These are phyloP conservation scores for Ochropleura leucogaster DNA, from an alignment of 2,888 invertebrate genomes.

Conservation along the genomic window DNA sequence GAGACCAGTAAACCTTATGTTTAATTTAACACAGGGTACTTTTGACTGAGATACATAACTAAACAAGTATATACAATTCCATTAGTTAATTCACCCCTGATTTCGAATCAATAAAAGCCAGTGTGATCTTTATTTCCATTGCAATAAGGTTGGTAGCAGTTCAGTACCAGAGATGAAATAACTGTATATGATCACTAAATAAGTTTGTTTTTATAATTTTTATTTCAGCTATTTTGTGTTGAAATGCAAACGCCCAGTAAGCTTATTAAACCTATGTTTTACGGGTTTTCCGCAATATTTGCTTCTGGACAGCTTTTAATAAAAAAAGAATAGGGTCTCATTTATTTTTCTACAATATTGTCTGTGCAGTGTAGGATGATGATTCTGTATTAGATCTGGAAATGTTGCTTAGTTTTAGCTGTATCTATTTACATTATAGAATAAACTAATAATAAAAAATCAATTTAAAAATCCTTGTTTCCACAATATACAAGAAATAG, in stretches of 20 bases:
- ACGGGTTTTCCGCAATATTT: background rate
- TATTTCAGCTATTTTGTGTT: background rate
- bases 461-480: constrained; percentile 6
- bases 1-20: constrained; percentile 63
- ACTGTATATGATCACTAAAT: too few species aligned
- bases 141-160: background rate
- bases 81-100: background rate
- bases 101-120: background rate
- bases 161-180: background rate
- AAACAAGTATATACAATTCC: background rate
- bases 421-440: constrained; percentile 35
- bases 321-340: constrained; percentile 28
- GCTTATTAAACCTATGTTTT: background rate
- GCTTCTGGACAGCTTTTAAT: constrained; percentile 30
- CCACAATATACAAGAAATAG: constrained; percentile 15
- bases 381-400: constrained; percentile 18
- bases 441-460: background rate
- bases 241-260: constrained; percentile 4
- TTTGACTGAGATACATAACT: constrained; percentile 33
- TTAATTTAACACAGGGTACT: constrained; percentile 29
- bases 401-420: constrained; percentile 14
- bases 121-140: background rate
- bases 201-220: background rate
- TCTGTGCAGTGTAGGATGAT: constrained; percentile 45
- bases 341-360: constrained; percentile 27